Evolutionary conservation across 1,140 invertebrate species (phyloP), one percentile per base, ranked within the genome.

Genomic region (Pseudomyrmex cubaensis): DNA sequence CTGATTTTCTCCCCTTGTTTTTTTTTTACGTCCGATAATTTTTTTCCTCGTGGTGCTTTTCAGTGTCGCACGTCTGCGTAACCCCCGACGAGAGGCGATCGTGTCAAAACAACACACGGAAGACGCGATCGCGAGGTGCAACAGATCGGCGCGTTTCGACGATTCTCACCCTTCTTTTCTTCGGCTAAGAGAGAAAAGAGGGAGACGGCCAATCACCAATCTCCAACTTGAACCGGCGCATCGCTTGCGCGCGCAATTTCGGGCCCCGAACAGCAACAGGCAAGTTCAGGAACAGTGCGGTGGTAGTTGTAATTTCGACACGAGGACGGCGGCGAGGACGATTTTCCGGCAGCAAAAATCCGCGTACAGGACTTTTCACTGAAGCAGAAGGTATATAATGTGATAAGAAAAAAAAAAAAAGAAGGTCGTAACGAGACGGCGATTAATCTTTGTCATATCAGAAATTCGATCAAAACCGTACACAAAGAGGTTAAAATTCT

Each of bases 101-200:
- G 22, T 7, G 35, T 35, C 35, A 25, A 25, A 25, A 25, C 25
- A 3, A 25, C 25, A 61, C 9, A 61, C 56, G 17, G 13, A 62
- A 4, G 1, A n/a, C 22, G 56, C 22, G 48, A 17, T 54, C 74
- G n/a, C 52, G 4, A 35, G 13, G 22, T 17, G 8, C 25, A 48
- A 44, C 35, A 35, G 35, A 35, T 35, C 35, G 35, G 7, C 35
- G 7, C 35, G 35, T 35, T 35, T 35, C 35, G 7, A 35, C 35
- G 35, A 35, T 35, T 76, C 85, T 66, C 64, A 52, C 20, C 17
- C 69, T 69, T 48, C 61, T 48, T 56, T 62, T 35, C 57, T 48
- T 22, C 2, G 22, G 22, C 5, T 35, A 35, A 35, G 35, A 35
- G 44, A 54, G 74, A 76, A 35, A 17, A 63, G 20, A 13, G 10